A percentile compares a stretch with the other conserved stretches of the same genome.
Evolutionary conservation across 1,140 invertebrate species (phyloP).

Genomic region (Metopolophium dirhodum): DNA sequence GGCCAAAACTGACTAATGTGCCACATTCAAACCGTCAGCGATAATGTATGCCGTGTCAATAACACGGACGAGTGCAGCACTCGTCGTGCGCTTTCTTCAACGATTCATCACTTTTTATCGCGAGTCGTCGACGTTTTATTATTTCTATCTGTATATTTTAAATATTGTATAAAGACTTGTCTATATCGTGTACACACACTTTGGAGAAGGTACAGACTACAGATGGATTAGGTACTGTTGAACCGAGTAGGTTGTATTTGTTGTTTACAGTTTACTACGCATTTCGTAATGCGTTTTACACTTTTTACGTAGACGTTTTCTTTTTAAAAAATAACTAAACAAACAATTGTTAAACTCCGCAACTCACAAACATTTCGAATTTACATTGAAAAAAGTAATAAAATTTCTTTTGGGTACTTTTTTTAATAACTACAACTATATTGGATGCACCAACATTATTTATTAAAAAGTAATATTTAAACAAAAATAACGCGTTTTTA

Average conservation of each 20-base stretch:
- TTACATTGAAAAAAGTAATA: background rate
- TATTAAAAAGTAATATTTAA: background rate
- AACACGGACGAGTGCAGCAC: background rate
- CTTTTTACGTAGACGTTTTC: background rate
- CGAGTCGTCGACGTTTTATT: background rate
- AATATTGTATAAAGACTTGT: background rate
- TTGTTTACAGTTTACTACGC: background rate
- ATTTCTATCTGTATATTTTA: background rate
- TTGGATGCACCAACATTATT: background rate
- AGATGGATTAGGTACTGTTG: background rate
- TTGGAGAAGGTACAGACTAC: background rate
- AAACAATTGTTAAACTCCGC: background rate
- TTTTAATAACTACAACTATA: background rate
- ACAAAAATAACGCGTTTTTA: background rate
- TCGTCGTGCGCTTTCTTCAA: background rate
- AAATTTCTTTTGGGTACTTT: background rate
- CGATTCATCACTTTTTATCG: conserved; percentile 7
- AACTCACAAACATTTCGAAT: background rate
- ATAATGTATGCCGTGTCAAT: background rate
- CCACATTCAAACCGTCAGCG: background rate
- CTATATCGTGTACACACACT: background rate
- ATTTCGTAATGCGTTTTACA: background rate
- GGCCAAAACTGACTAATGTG: background rate
- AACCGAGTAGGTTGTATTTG: background rate
- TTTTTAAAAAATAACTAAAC: background rate